A percentile compares a stretch with the other conserved stretches of the same genome.
Conservation (phyloP, 1,140 invertebrate genomes). For the Drosophila micromelanica region DNA sequence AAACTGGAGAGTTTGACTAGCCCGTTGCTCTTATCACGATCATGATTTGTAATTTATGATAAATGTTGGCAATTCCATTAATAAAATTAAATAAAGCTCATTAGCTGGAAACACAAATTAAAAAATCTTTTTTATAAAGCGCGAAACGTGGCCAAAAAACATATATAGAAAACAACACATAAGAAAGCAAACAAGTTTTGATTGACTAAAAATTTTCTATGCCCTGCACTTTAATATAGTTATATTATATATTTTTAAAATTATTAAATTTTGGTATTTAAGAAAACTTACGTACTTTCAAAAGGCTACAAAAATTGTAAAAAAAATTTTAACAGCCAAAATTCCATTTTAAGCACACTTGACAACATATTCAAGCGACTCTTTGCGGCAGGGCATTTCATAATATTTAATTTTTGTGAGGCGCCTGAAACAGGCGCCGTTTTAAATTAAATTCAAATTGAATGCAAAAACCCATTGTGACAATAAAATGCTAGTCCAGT, state of each 20-base stretch:
- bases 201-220: not conserved
- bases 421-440: constrained; percentile 63
- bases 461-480: constrained; percentile 53
- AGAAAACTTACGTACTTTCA: too few species aligned
- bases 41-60: constrained; percentile 81
- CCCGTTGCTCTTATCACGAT: constrained; percentile 68
- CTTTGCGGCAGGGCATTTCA: not conserved
- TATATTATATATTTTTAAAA: too few species aligned
- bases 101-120: constrained; percentile 64
- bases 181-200: not conserved
- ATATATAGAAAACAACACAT: constrained; percentile 26
- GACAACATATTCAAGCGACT: too few species aligned
- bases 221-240: not conserved
- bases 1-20: constrained; percentile 17
- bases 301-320: too few species aligned
- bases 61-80: constrained; percentile 82
- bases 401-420: constrained; percentile 18
- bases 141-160: constrained; percentile 40
- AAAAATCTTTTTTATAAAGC: constrained; percentile 37
- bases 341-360: too few species aligned
- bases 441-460: constrained; percentile 50
- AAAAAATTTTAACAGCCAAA: too few species aligned
- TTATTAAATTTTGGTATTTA: too few species aligned
- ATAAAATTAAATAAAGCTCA: constrained; percentile 81
- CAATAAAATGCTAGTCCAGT: constrained; percentile 48